Evolutionary conservation across 2,888 invertebrate genomes (phyloP), one percentile per base, ranked within the genome.

Genomic region (Phlogophora meticulosa): DNA sequence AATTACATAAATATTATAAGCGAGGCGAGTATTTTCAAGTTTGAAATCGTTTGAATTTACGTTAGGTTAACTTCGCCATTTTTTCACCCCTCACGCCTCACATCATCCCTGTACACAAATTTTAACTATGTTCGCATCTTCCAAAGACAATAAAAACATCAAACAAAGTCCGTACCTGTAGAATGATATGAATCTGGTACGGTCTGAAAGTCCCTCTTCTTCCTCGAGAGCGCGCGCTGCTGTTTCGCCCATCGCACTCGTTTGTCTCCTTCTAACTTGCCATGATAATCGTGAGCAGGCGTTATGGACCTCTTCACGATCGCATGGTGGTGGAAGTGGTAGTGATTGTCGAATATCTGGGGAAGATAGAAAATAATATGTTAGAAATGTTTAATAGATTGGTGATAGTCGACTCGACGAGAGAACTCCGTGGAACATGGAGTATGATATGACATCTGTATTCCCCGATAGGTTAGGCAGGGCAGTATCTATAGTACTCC

Each of bases 271-370:
- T 97, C 96, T 72, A 99, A 95, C 72, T 96, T 96, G 69, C 94
- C 96, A 89, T 98, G 98, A 87, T 98, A 97, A 73, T 96, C 96
- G 61, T 96, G 93, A 85, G 98, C 97, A 22, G 97, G 97, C 61
- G 96, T 94, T 69, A 96, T 87, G 11, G 99, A 98, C 84, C 99
- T 96, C 92, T 98, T 98, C 74, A 97, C 96, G 76, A 99, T 97
- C 78, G 96, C 96, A 85, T 96, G 96, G 93, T 99, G 98, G 84
- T 97, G 97, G 91, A 99, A 97, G 91, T 98, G 98, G 93, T 97
- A 98, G 93, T 98, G 97, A 91, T 98, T 97, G 85, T 97, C 97
- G 91, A 98, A 97, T 91, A 99, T 98, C 99, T 99, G 97, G 2
- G 40, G 83, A 89, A 83, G 87, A 89, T 34, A 20, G 60, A 62